Conservation (phyloP, 2,113 vertebrate genomes). For the Indri indri region DNA sequence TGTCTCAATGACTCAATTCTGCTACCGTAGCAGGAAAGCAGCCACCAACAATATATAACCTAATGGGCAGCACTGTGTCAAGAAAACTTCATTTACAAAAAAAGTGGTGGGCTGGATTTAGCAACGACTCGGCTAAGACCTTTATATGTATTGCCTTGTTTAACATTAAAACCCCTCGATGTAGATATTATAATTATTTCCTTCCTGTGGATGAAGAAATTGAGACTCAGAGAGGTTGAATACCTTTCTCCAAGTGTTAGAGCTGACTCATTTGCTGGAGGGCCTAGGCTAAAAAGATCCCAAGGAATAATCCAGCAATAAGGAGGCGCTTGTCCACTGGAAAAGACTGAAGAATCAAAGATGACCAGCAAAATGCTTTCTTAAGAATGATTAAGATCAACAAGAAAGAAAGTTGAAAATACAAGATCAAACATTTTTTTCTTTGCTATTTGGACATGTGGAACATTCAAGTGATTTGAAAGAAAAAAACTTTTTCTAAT, state of each 20-base stretch:
- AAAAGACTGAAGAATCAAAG: neutral
- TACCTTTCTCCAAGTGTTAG: neutral
- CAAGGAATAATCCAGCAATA: neutral
- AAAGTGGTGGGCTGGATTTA: neutral
- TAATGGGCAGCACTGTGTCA: neutral
- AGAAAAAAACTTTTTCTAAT: neutral
- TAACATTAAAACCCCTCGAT: neutral
- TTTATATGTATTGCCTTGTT: neutral
- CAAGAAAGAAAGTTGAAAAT: neutral
- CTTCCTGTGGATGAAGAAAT: neutral
- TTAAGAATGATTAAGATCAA: neutral
- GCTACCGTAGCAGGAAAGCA: neutral
- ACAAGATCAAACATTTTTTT: neutral
- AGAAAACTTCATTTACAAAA: neutral
- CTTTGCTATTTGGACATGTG: neutral
- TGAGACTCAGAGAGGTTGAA: neutral
- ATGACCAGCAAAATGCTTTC: neutral
- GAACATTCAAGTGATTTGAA: neutral
- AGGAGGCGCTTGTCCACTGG: neutral
- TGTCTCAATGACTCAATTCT: neutral
- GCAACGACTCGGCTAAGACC: neutral
- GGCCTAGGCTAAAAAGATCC: neutral
- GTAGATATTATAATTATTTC: neutral
- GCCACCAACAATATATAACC: neutral
- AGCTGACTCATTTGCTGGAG: neutral